phyloP scores from a whole-genome alignment of 2,888 invertebrate genomes.

The Crematogaster levior region DNA sequence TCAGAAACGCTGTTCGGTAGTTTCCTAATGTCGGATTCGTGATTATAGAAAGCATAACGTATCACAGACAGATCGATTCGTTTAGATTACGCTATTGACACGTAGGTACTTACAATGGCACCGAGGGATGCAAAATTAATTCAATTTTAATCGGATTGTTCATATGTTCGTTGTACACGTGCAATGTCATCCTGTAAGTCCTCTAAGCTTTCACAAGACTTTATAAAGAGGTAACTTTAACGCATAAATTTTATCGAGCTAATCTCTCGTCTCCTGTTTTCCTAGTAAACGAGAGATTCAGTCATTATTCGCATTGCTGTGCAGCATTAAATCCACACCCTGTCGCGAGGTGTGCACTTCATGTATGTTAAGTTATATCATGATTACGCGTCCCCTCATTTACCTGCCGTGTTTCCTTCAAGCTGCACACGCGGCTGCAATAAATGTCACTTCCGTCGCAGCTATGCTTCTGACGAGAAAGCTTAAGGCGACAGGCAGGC shows the following conservation, averaged over 20 bases:
- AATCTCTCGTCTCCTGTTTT: background rate
- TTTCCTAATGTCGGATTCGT: background rate
- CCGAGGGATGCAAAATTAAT: background rate
- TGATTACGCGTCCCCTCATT: slow-evolving; percentile 39
- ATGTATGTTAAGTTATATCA: slow-evolving; percentile 40
- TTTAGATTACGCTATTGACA: background rate
- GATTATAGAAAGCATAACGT: background rate
- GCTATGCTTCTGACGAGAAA: slow-evolving; percentile 31
- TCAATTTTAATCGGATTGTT: background rate
- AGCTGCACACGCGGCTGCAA: slow-evolving; percentile 33
- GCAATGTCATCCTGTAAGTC: background rate
- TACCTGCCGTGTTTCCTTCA: slow-evolving; percentile 18
- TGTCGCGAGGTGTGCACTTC: slow-evolving; percentile 15
- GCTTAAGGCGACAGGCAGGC: slow-evolving; percentile 31
- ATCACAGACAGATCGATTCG: background rate
- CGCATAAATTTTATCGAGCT: background rate
- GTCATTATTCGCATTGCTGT: slow-evolving; percentile 32
- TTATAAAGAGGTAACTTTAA: background rate
- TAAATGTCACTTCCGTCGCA: slow-evolving; percentile 49
- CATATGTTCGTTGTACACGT: too few species aligned
- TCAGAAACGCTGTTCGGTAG: background rate
- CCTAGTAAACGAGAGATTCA: slow-evolving; percentile 20
- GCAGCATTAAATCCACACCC: slow-evolving; percentile 16
- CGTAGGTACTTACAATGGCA: background rate
- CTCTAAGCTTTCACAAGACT: background rate